phyloP scores from a whole-genome alignment of 2,888 invertebrate genomes.

The Diloba caeruleocephala region DNA sequence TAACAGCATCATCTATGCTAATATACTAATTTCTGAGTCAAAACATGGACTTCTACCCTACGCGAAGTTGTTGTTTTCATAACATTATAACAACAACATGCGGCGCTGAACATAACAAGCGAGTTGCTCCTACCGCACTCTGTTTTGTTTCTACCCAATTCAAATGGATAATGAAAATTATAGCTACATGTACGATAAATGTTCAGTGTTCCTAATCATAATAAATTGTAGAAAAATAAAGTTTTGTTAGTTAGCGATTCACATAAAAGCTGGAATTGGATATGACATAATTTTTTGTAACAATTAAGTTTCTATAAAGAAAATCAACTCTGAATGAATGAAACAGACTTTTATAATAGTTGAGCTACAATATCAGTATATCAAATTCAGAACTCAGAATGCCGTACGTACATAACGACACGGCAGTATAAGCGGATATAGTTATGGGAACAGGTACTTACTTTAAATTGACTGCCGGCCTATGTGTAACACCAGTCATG shows the following conservation, averaged over 20 bases:
- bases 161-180: constrained; percentile 61
- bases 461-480: constrained; percentile 39
- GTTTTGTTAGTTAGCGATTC: too few relatives aligned
- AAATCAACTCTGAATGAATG: too few relatives aligned
- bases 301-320: too few relatives aligned
- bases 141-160: constrained; percentile 65
- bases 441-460: constrained; percentile 33
- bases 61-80: constrained; percentile 59
- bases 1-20: constrained; percentile 52
- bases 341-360: too few relatives aligned
- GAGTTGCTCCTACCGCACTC: constrained; percentile 54
- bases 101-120: constrained; percentile 60
- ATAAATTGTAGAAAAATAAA: too few relatives aligned
- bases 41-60: constrained; percentile 54
- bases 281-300: too few relatives aligned
- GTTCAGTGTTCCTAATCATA: too few relatives aligned
- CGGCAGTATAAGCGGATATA: constrained; percentile 12
- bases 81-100: constrained; percentile 68
- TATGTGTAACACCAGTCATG: constrained; percentile 35
- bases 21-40: constrained; percentile 60
- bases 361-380: too few relatives aligned
- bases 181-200: constrained; percentile 29
- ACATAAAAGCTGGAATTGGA: too few relatives aligned
- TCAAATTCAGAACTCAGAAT: too few relatives aligned
- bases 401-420: constrained; percentile 26